A percentile compares a stretch with the other conserved stretches of the same genome.
phyloP scores from a whole-genome alignment of 2,113 vertebrate species.

The Psittacara wagleri region DNA sequence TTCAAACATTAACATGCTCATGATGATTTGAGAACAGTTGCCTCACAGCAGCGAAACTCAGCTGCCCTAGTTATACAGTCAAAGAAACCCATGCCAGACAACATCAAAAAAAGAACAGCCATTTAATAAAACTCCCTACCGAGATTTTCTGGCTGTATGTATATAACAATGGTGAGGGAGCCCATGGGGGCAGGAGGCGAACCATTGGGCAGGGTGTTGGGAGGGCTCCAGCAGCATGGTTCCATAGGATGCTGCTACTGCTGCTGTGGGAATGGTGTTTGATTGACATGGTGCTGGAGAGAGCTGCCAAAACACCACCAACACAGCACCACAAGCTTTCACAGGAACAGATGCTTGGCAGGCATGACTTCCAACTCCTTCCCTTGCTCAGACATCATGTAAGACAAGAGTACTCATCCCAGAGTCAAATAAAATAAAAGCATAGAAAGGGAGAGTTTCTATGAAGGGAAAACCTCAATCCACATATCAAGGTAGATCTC shows the following conservation, averaged over 20 bases:
- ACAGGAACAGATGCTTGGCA: constrained; percentile 32
- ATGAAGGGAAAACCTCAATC: not conserved
- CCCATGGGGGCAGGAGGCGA: rapidly evolving
- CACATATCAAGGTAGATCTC: not conserved
- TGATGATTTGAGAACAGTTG: not conserved
- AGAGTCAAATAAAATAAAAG: not conserved
- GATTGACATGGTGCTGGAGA: not conserved
- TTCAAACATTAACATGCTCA: not conserved
- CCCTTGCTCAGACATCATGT: not conserved
- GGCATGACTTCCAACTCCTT: not conserved
- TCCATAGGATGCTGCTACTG: not conserved
- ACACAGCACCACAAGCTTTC: constrained; percentile 3
- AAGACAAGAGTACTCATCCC: not conserved
- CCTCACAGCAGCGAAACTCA: not conserved
- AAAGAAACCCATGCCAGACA: not conserved
- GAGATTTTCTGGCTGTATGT: not conserved
- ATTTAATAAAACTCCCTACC: not conserved
- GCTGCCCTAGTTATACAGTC: not conserved
- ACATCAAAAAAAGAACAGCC: not conserved
- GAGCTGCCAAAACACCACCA: constrained; percentile 1
- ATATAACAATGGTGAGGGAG: rapidly evolving
- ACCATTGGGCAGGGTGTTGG: not conserved
- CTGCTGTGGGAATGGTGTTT: rapidly evolving
- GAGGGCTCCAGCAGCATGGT: not conserved
- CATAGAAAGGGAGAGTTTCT: not conserved